phyloP scores from a whole-genome alignment of 1,140 invertebrate genomes.

The Amyelois transitella region DNA sequence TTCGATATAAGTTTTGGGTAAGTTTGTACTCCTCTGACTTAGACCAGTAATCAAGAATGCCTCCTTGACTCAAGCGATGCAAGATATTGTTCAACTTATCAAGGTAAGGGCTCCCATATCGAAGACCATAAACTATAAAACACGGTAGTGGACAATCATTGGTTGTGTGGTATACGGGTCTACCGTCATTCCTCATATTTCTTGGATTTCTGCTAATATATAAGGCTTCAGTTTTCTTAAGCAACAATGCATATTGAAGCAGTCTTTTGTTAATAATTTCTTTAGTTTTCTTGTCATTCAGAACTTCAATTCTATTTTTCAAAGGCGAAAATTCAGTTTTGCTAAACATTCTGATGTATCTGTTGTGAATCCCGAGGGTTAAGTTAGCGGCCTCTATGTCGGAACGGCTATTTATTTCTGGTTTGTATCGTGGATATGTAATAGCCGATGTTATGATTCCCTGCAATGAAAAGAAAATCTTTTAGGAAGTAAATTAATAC shows the following conservation, averaged over 20 bases:
- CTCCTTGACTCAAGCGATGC: constrained; percentile 46
- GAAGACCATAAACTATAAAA: constrained; percentile 51
- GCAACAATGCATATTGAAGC: constrained; percentile 49
- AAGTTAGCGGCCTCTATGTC: constrained; percentile 43
- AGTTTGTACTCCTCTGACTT: constrained; percentile 40
- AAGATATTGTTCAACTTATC: constrained; percentile 42
- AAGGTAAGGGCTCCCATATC: constrained; percentile 60
- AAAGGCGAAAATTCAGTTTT: constrained; percentile 31
- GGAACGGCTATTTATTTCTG: constrained; percentile 39
- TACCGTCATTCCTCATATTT: constrained; percentile 48
- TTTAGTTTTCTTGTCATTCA: constrained; percentile 49
- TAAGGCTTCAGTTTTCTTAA: constrained; percentile 46
- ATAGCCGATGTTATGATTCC: constrained; percentile 60
- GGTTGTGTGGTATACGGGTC: constrained; percentile 47
- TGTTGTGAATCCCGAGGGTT: constrained; percentile 53
- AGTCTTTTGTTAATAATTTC: constrained; percentile 41
- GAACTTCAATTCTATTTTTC: constrained; percentile 35
- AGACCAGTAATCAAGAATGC: constrained; percentile 52
- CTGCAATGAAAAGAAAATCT: constrained; percentile 38
- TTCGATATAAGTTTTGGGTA: constrained; percentile 27
- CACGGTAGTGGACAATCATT: constrained; percentile 58
- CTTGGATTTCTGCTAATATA: constrained; percentile 39
- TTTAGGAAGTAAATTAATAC: too few species aligned
- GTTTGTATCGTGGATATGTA: constrained; percentile 56
- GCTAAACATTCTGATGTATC: constrained; percentile 41